These are phyloP conservation scores for Brachypterus glaber DNA, from an alignment of 2,888 invertebrate genomes.

Conservation along the genomic window DNA sequence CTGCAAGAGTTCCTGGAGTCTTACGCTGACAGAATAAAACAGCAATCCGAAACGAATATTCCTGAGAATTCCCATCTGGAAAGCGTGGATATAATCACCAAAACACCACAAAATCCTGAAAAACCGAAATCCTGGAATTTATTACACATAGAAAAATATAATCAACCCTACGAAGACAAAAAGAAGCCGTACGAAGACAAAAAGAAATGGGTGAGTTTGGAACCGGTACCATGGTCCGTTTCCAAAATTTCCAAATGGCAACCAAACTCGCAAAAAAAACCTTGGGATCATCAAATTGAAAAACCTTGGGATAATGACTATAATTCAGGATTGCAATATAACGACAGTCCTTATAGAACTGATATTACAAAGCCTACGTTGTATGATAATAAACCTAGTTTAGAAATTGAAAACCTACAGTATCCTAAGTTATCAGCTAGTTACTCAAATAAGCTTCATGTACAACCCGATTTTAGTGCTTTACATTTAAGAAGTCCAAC, in stretches of 20 bases:
- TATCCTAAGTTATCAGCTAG: slow-evolving; percentile 11
- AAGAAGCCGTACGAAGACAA: slow-evolving; percentile 57
- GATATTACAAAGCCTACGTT: slow-evolving; percentile 29
- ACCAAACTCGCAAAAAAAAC: slow-evolving; percentile 42
- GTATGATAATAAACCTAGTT: slow-evolving; percentile 17
- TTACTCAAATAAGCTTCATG: slow-evolving; percentile 30
- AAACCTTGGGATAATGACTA: slow-evolving; percentile 28
- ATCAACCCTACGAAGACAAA: slow-evolving; percentile 33
- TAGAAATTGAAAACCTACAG: background rate
- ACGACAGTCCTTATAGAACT: slow-evolving; percentile 24
- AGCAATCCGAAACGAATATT: slow-evolving; percentile 11
- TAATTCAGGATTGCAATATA: slow-evolving; percentile 19
- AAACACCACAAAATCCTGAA: slow-evolving; percentile 22
- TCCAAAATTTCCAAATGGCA: slow-evolving; percentile 77
- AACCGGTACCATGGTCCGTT: slow-evolving; percentile 69
- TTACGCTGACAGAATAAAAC: slow-evolving; percentile 42
- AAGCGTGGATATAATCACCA: slow-evolving; percentile 18
- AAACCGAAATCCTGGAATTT: slow-evolving; percentile 47
- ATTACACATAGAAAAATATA: slow-evolving; percentile 37
- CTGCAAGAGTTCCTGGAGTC: slow-evolving; percentile 52
- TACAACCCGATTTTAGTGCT: slow-evolving; percentile 9
- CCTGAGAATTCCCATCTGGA: slow-evolving; percentile 11
- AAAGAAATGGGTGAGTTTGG: slow-evolving; percentile 68
- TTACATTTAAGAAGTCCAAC: background rate
- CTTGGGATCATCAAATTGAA: slow-evolving; percentile 21